A percentile compares a stretch with the other conserved stretches of the same genome.
These are phyloP conservation scores for Pseudocheirus occidentalis DNA, from an alignment of 2,797 vertebrate genomes.

Conservation along the genomic window DNA sequence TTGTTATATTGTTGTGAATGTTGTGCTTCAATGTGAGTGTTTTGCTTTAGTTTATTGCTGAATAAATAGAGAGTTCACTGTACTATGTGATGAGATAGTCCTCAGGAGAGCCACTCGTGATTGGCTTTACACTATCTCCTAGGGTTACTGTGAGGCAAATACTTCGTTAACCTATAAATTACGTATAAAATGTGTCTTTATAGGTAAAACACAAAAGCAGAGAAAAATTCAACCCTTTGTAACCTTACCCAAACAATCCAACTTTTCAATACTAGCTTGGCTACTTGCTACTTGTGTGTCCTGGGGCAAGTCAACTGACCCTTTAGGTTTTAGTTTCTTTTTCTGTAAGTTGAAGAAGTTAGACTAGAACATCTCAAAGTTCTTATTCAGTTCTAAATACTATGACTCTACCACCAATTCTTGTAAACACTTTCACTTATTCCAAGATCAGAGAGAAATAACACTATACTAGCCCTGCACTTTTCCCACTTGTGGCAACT, in stretches of 20 bases:
- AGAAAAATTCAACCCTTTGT: neutral
- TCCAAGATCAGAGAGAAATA: neutral
- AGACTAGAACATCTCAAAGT: neutral
- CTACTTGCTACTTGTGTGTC: neutral
- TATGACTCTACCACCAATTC: neutral
- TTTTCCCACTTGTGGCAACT: neutral
- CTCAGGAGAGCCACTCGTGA: too few species aligned
- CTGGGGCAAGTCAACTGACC: neutral
- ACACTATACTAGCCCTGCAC: neutral
- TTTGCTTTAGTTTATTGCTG: too few species aligned
- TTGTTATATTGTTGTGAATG: too few species aligned
- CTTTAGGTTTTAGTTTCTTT: neutral
- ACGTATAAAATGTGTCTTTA: neutral
- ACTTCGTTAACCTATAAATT: neutral
- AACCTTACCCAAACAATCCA: neutral
- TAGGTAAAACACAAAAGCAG: neutral
- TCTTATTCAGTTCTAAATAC: neutral
- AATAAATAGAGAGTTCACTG: too few species aligned
- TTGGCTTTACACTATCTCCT: neutral
- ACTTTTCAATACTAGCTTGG: neutral
- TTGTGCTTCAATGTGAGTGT: too few species aligned
- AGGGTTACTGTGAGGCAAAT: neutral
- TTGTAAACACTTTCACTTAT: neutral
- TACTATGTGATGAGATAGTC: too few species aligned
- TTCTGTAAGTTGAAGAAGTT: neutral